Base-by-base conservation (phyloP, 2,797 vertebrate species). In the Tadarida brasiliensis region DNA sequence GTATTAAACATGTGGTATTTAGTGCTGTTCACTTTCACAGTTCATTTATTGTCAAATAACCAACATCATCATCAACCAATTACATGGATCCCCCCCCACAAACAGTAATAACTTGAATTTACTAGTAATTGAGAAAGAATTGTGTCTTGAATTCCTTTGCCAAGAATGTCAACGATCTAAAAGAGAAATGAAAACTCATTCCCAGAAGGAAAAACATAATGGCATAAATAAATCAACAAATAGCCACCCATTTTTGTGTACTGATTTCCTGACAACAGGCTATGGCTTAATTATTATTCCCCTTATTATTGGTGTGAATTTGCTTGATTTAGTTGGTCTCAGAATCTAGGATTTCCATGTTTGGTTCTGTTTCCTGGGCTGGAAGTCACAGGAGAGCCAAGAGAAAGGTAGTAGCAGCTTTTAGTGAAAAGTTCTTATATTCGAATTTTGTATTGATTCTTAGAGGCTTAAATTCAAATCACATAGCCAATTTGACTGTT, bases 51-150 rank as follows among this genome's bases (percentile, higher is more conserved):
- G 80, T 49, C 84, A 77, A 86, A 94, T 98, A 97, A 96, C 92
- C 73, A 22, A 95, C 94, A 73, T 97, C 95, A 94, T 97, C 96
- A 96, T 97, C 96, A 96, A 98, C 91, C 7, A 88, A 85, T 95
- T 96, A 90, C 39, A 90, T 63, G 35, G 61, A 35, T 30, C 70
- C n/a, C 88, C 68, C 68, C 74, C 86, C 70, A 61, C 95, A 97
- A 98, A 95, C 9, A 70, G 90, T 88, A 95, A 95, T 94, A 97
- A 51, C 91, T 94, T 44, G 70, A 74, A 97, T 98, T 97, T 95
- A 87, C 74, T 93, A 65, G 51, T 83, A 96, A 96, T 89, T 0
- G 82, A 96, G 91, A 94, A 96, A 80, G 71, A 94, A 68, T 16
- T 78, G 14, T 94, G 91, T 94, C 82, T 96, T 96, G 22, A 87